These are phyloP conservation scores for Eudiplozoon nipponicum DNA, from an alignment of 2,888 invertebrate species.

Conservation along the genomic window DNA sequence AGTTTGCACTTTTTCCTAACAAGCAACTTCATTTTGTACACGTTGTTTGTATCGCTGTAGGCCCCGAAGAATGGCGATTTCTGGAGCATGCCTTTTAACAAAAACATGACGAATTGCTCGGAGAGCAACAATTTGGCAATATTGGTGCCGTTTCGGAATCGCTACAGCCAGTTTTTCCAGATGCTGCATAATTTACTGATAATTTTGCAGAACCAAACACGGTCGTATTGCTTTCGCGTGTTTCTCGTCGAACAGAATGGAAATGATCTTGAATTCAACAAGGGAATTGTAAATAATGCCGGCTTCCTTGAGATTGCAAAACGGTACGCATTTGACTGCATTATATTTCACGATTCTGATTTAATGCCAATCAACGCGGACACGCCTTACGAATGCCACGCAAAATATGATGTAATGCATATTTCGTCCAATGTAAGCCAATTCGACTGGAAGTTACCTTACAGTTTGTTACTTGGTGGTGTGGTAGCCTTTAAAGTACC, in stretches of 20 bases:
- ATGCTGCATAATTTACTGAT: too few relatives aligned
- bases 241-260: not conserved
- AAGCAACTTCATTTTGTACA: too few relatives aligned
- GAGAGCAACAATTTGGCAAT: too few relatives aligned
- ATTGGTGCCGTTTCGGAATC: too few relatives aligned
- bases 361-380: not conserved
- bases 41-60: too few relatives aligned
- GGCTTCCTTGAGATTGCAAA: not conserved
- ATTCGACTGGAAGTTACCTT: not conserved
- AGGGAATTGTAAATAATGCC: constrained; percentile 1
- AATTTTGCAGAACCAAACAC: too few relatives aligned
- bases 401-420: not conserved
- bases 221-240: not conserved
- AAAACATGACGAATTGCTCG: too few relatives aligned
- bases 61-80: too few relatives aligned
- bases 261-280: constrained; percentile 1
- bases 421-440: not conserved
- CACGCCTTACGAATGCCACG: not conserved
- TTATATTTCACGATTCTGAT: constrained; percentile 6
- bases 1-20: too few relatives aligned
- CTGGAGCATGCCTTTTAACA: too few relatives aligned
- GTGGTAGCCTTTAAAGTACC: not conserved
- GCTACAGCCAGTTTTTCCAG: too few relatives aligned
- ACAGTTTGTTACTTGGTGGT: not conserved
- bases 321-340: not conserved